phyloP scores from a whole-genome alignment of 1,140 invertebrate genomes.

The Drosophila aff. region DNA sequence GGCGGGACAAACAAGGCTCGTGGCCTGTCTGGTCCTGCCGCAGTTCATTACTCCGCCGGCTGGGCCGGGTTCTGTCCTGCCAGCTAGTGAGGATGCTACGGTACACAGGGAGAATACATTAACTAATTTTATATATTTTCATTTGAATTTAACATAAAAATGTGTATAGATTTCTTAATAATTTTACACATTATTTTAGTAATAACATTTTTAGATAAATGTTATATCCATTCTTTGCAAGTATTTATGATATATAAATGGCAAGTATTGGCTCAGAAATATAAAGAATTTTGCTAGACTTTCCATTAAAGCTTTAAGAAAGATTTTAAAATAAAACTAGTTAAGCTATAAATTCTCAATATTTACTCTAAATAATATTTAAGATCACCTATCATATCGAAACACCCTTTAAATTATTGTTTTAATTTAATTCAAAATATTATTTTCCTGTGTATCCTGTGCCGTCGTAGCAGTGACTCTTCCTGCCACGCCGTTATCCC shows the following conservation, averaged over 20 bases:
- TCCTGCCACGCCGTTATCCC: slow-evolving; percentile 44
- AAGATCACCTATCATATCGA: too few relatives aligned
- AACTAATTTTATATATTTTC: neutral
- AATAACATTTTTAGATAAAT: neutral
- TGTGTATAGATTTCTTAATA: too few relatives aligned
- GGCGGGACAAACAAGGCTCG: slow-evolving; percentile 73
- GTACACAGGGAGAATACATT: slow-evolving; percentile 1
- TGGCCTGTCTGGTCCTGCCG: slow-evolving; percentile 57
- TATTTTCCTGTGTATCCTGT: slow-evolving; percentile 4
- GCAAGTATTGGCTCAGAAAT: too few relatives aligned
- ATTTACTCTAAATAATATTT: too few relatives aligned
- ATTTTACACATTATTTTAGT: neutral
- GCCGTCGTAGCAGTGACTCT: neutral
- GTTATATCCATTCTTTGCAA: neutral
- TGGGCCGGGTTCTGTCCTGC: slow-evolving; percentile 45
- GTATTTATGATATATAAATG: too few relatives aligned
- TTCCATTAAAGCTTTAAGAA: too few relatives aligned
- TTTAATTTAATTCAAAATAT: too few relatives aligned
- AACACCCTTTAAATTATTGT: too few relatives aligned
- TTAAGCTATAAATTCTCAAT: neutral
- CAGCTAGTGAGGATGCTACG: slow-evolving; percentile 11
- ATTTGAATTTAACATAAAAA: too few relatives aligned
- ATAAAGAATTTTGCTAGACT: too few relatives aligned
- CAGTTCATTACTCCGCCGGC: slow-evolving; percentile 73
- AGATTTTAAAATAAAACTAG: too few relatives aligned